Conservation (phyloP, 2,113 vertebrate genomes). For the Empidonax traillii region DNA sequence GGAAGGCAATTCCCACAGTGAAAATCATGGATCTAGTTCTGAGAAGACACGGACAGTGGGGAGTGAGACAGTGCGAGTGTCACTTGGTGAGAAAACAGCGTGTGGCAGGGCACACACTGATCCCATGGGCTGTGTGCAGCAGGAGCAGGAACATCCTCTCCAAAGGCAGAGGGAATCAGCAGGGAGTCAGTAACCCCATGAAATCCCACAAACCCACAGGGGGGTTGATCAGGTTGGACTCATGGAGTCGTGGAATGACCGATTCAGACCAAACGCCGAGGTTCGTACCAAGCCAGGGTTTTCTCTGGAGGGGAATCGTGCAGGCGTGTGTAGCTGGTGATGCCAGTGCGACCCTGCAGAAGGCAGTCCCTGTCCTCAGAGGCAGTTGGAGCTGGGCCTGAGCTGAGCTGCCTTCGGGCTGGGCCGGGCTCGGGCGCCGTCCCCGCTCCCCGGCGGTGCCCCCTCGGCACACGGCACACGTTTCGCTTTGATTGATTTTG, state of each 20-base stretch:
- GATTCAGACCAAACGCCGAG: neutral
- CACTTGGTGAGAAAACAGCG: neutral
- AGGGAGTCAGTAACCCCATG: neutral
- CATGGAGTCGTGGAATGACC: neutral
- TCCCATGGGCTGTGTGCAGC: neutral
- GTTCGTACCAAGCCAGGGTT: neutral
- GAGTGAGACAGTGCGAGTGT: neutral
- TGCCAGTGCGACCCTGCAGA: neutral
- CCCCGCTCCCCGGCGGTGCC: neutral
- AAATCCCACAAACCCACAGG: neutral
- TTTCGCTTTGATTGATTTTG: conserved; percentile 48
- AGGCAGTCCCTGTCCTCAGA: neutral
- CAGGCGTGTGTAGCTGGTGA: fast-evolving
- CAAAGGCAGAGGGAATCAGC: neutral
- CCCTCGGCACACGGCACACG: neutral
- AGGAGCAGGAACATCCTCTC: neutral
- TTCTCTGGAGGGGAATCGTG: neutral
- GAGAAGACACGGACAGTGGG: neutral
- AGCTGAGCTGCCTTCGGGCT: conserved; percentile 1
- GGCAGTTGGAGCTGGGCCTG: neutral
- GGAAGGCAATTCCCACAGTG: neutral
- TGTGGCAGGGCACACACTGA: neutral
- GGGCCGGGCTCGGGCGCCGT: neutral
- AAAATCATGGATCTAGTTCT: neutral
- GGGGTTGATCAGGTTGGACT: neutral